phyloP scores from a whole-genome alignment of 2,113 vertebrate species.

The Eulemur rufifrons region DNA sequence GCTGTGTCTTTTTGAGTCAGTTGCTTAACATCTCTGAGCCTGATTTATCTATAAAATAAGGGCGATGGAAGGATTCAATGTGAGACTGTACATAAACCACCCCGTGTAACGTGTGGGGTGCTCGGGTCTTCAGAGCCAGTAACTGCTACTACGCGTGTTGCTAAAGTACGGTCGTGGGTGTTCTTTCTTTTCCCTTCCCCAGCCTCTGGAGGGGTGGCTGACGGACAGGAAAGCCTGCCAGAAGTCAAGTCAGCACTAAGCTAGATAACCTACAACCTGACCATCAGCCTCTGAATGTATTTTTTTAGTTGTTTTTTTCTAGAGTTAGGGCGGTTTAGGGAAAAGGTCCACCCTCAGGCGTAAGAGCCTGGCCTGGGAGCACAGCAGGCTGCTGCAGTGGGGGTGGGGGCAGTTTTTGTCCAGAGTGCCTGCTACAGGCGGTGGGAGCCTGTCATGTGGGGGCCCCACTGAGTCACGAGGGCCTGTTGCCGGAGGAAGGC shows the following conservation, averaged over 20 bases:
- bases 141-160: not conserved
- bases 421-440: no score
- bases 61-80: not conserved
- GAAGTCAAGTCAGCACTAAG: not conserved
- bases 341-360: not conserved
- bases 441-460: not conserved
- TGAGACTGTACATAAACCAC: not conserved
- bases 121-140: not conserved
- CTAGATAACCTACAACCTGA: not conserved
- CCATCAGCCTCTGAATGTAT: not conserved
- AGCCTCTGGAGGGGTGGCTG: not conserved
- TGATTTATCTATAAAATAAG: not conserved
- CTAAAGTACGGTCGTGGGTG: not conserved
- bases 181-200: not conserved
- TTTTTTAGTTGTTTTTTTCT: not conserved
- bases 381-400: not conserved
- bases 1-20: not conserved
- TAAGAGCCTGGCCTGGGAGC: not conserved
- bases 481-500: not conserved
- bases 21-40: not conserved
- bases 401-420: not conserved
- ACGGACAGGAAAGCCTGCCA: not conserved
- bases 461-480: not conserved
- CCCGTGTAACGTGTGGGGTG: accelerated
- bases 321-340: not conserved